These are phyloP conservation scores for Venusia cambrica DNA, from an alignment of 2,888 invertebrate genomes.

Conservation along the genomic window DNA sequence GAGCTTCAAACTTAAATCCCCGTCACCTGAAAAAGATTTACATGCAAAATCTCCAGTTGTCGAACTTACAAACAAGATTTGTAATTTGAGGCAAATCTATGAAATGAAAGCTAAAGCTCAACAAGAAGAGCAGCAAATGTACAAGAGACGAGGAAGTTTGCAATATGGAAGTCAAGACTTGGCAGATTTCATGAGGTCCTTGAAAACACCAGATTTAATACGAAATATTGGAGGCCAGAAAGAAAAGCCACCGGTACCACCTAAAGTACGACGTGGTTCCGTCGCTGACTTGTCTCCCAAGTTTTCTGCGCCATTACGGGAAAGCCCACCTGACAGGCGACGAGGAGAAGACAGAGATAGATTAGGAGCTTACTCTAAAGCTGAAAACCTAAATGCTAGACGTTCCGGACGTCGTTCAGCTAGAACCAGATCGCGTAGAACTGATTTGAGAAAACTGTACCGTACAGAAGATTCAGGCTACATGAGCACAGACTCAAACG, in stretches of 20 bases:
- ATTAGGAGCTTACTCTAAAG: slow-evolving; percentile 53
- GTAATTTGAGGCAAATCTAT: slow-evolving; percentile 89
- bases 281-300: slow-evolving; percentile 53
- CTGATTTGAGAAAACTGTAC: slow-evolving; percentile 63
- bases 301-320: slow-evolving; percentile 43
- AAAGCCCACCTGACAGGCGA: slow-evolving; percentile 58
- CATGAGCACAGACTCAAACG: slow-evolving; percentile 90
- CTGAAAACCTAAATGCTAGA: slow-evolving; percentile 58
- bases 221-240: slow-evolving; percentile 52
- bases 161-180: slow-evolving; percentile 57
- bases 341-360: slow-evolving; percentile 64
- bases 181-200: slow-evolving; percentile 49
- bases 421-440: slow-evolving; percentile 62
- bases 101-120: slow-evolving; percentile 83
- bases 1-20: slow-evolving; percentile 84
- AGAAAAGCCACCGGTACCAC: slow-evolving; percentile 68
- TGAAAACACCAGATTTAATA: slow-evolving; percentile 59
- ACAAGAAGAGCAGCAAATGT: slow-evolving; percentile 50
- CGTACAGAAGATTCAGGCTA: slow-evolving; percentile 89
- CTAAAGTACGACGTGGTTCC: slow-evolving; percentile 56
- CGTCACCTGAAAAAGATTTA: slow-evolving; percentile 47
- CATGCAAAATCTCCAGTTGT: slow-evolving; percentile 50
- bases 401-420: slow-evolving; percentile 65
- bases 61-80: slow-evolving; percentile 82
- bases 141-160: slow-evolving; percentile 62